phyloP scores from a whole-genome alignment of 1,140 invertebrate genomes.

The Bombus turneri region DNA sequence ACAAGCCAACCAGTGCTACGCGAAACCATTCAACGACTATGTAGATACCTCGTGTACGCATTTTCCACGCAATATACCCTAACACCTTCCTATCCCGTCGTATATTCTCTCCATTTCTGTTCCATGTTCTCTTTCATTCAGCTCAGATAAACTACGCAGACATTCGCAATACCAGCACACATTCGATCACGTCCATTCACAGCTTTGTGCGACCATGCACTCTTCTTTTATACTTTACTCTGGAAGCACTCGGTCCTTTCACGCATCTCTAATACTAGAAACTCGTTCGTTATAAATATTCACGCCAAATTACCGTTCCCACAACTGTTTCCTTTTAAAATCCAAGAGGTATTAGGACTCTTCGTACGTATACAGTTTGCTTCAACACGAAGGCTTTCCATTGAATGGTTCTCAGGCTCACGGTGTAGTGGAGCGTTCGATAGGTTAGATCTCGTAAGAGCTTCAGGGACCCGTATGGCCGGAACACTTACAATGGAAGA shows the following conservation, averaged over 20 bases:
- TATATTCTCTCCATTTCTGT: neutral
- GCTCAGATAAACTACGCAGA: neutral
- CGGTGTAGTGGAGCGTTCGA: neutral
- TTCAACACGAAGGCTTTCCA: neutral
- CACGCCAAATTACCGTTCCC: neutral
- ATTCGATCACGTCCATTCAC: neutral
- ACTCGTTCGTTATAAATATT: constrained; percentile 1
- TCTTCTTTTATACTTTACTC: neutral
- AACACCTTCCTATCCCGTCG: neutral
- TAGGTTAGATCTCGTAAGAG: constrained; percentile 17
- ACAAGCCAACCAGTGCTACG: neutral
- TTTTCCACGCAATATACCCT: neutral
- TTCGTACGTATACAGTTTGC: neutral
- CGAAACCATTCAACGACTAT: neutral
- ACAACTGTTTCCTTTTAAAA: neutral
- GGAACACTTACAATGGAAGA: constrained; percentile 12
- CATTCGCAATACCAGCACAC: neutral
- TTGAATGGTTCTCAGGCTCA: neutral
- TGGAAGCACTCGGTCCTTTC: neutral
- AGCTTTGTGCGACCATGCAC: neutral
- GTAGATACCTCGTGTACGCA: neutral
- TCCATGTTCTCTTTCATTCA: neutral
- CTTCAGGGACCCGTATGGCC: constrained; percentile 2
- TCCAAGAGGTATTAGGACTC: neutral
- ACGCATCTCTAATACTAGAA: neutral